These are phyloP conservation scores for Pipistrellus pygmaeus DNA, from an alignment of 2,797 vertebrate species.

Conservation along the genomic window DNA sequence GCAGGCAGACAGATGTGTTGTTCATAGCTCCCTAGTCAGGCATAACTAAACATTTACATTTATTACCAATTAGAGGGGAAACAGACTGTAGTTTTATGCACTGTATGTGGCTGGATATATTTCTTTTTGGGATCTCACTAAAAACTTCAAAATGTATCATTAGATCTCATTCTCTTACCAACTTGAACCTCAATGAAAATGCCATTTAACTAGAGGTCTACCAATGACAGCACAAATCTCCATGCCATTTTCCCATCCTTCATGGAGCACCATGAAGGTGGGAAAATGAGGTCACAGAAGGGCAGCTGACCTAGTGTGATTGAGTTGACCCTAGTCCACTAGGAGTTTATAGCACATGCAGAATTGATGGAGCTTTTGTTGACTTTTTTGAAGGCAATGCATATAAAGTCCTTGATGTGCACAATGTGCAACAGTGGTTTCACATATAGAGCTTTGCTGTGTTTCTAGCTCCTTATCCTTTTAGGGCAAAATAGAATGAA, in stretches of 20 bases:
- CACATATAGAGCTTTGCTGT: neutral
- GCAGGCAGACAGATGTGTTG: conserved; percentile 89
- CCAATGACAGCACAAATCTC: conserved; percentile 16
- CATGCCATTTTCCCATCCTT: neutral
- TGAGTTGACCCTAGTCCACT: neutral
- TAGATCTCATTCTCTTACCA: conserved; percentile 52
- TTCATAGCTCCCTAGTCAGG: conserved; percentile 90
- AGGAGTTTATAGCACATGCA: neutral
- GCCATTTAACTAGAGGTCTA: conserved; percentile 53
- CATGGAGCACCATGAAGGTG: neutral
- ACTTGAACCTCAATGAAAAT: conserved; percentile 57
- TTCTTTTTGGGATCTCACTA: conserved; percentile 85
- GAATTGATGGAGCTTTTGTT: neutral
- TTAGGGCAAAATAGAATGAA: neutral
- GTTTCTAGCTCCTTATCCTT: neutral
- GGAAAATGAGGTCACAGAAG: neutral
- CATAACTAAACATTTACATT: conserved; percentile 92
- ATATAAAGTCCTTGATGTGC: neutral
- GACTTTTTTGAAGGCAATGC: neutral
- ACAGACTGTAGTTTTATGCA: conserved; percentile 90
- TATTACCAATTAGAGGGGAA: conserved; percentile 91
- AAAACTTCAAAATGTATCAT: conserved; percentile 76
- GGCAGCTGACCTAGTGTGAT: neutral
- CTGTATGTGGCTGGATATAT: conserved; percentile 85
- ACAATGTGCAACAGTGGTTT: neutral